Conservation (phyloP, 2,888 invertebrate genomes). For the Arrhopalites spinosus region DNA sequence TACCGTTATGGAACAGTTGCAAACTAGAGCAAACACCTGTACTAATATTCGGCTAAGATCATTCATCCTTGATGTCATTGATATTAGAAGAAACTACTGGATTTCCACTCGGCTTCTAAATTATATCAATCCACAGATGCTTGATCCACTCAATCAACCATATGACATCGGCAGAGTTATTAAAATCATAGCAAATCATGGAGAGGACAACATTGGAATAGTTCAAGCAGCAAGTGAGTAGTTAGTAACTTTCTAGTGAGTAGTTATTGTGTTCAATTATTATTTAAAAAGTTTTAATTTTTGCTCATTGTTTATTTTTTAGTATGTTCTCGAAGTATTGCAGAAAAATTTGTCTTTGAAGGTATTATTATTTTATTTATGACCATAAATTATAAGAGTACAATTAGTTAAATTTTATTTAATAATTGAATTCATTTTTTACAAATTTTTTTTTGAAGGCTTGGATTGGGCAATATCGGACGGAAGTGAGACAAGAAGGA, state of each 20-base stretch:
- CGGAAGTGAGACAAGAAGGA: conserved; percentile 45
- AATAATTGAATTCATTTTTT: no score
- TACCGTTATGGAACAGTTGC: conserved; percentile 22
- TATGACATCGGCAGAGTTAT: conserved; percentile 32
- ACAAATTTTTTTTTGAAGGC: no score
- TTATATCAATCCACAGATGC: conserved; percentile 34
- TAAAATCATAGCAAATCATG: conserved; percentile 27
- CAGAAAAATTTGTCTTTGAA: conserved; percentile 49
- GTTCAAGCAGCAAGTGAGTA: no score
- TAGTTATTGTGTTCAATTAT: no score
- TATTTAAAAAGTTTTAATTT: not conserved
- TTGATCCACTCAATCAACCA: conserved; percentile 16
- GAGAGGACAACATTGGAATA: conserved; percentile 2
- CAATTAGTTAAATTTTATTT: no score
- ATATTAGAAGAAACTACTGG: conserved; percentile 31
- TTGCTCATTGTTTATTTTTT: not conserved
- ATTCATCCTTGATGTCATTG: conserved; percentile 36
- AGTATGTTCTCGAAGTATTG: conserved; percentile 26
- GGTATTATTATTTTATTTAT: no score
- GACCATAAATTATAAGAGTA: no score
- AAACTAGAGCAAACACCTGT: not conserved
- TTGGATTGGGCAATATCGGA: conserved; percentile 50
- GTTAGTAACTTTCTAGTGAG: no score
- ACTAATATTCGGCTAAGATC: conserved; percentile 27
- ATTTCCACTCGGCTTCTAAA: conserved; percentile 24